These are phyloP conservation scores for Andrena dorsata DNA, from an alignment of 2,888 invertebrate genomes.

Conservation along the genomic window DNA sequence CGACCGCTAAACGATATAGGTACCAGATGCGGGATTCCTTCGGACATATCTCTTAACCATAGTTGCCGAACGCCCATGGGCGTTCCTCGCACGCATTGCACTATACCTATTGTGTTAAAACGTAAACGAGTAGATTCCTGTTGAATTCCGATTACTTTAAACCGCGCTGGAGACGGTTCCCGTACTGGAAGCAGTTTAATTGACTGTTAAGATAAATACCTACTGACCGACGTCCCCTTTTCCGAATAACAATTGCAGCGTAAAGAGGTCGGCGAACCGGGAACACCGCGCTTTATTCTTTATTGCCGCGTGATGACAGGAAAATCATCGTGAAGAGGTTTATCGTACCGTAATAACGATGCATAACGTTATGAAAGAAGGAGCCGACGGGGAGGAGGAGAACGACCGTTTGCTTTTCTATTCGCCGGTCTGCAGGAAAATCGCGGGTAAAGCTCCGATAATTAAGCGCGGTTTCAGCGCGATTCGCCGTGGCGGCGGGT, in stretches of 20 bases:
- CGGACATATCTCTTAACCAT: too few species aligned
- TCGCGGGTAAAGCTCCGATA: neutral
- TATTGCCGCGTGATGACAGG: conserved; percentile 41
- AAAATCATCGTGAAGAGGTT: conserved; percentile 31
- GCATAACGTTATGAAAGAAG: conserved; percentile 13
- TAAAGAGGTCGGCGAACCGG: conserved; percentile 54
- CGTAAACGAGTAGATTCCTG: too few species aligned
- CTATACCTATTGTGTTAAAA: too few species aligned
- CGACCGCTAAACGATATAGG: too few species aligned
- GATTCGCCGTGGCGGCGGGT: neutral
- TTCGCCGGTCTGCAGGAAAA: neutral
- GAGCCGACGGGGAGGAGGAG: neutral
- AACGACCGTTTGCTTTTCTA: conserved; percentile 21
- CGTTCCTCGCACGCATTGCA: too few species aligned
- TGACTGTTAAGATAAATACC: conserved; percentile 16
- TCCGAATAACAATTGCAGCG: conserved; percentile 32
- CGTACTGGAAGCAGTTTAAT: conserved; percentile 8
- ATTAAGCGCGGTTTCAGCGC: conserved; percentile 24
- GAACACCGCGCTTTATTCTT: conserved; percentile 35
- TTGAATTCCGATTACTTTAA: neutral
- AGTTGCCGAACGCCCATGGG: too few species aligned
- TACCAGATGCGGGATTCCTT: too few species aligned
- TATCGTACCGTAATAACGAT: conserved; percentile 21
- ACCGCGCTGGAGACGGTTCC: too few species aligned
- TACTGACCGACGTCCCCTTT: conserved; percentile 13